Evolutionary conservation across 2,797 vertebrate species (phyloP).

Genomic region (Labeo calbasu): DNA sequence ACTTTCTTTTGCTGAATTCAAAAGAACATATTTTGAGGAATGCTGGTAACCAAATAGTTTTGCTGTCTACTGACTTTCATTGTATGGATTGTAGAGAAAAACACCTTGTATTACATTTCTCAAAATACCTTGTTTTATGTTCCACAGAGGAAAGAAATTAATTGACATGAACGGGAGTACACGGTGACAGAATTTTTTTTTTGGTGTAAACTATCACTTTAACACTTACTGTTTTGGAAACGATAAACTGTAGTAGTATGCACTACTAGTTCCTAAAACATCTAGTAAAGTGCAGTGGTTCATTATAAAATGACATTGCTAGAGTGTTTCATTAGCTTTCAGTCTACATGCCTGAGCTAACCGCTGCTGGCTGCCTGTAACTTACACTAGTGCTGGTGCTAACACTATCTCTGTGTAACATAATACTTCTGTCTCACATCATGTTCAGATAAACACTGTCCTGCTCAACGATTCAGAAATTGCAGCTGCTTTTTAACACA

Average conservation of each 20-base stretch:
- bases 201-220: neutral
- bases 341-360: neutral
- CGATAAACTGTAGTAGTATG: neutral
- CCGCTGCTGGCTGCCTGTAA: conserved; percentile 6
- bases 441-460: neutral
- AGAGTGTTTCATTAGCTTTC: neutral
- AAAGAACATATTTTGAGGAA: neutral
- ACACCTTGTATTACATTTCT: neutral
- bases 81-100: neutral
- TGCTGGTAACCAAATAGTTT: neutral
- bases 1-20: neutral
- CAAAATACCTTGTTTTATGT: neutral
- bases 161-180: neutral
- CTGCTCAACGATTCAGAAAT: neutral
- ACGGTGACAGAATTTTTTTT: neutral
- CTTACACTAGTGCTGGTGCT: neutral
- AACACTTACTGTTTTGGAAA: neutral
- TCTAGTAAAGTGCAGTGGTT: neutral
- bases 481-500: neutral
- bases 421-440: neutral
- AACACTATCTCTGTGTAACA: neutral
- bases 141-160: neutral
- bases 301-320: neutral
- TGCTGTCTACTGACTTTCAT: neutral
- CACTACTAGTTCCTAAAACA: neutral